These are phyloP conservation scores for Ardeotis arabs DNA, from an alignment of 2,113 vertebrate genomes.

Conservation along the genomic window DNA sequence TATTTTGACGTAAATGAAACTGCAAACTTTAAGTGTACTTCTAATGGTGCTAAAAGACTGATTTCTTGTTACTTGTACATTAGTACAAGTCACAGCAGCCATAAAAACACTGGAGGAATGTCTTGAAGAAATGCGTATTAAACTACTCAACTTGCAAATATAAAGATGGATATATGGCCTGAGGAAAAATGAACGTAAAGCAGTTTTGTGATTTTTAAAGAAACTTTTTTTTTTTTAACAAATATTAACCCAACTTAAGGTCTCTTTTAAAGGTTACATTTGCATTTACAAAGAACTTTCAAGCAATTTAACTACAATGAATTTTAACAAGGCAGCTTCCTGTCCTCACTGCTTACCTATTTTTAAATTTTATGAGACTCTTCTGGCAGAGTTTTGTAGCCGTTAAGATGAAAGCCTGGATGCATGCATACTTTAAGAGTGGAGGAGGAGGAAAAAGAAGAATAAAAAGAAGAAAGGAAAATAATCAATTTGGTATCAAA, in stretches of 20 bases:
- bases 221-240: constrained; percentile 70
- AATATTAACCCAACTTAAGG: constrained; percentile 74
- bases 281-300: constrained; percentile 73
- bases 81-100: neutral
- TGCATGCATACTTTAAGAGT: constrained; percentile 62
- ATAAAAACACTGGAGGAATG: constrained; percentile 10
- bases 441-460: constrained; percentile 32
- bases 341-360: constrained; percentile 47
- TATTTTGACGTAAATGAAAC: neutral
- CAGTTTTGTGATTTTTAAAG: neutral
- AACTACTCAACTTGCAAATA: constrained; percentile 33
- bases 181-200: constrained; percentile 61
- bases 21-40: neutral
- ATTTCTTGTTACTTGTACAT: neutral
- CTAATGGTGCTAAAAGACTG: neutral
- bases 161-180: constrained; percentile 39
- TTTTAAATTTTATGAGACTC: constrained; percentile 76
- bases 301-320: constrained; percentile 69
- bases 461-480: constrained; percentile 73
- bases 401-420: constrained; percentile 71
- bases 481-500: constrained; percentile 94
- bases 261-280: constrained; percentile 74
- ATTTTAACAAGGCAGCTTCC: constrained; percentile 71
- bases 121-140: constrained; percentile 39
- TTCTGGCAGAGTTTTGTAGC: constrained; percentile 74